phyloP scores from a whole-genome alignment of 2,113 vertebrate species.

The Nestor notabilis region DNA sequence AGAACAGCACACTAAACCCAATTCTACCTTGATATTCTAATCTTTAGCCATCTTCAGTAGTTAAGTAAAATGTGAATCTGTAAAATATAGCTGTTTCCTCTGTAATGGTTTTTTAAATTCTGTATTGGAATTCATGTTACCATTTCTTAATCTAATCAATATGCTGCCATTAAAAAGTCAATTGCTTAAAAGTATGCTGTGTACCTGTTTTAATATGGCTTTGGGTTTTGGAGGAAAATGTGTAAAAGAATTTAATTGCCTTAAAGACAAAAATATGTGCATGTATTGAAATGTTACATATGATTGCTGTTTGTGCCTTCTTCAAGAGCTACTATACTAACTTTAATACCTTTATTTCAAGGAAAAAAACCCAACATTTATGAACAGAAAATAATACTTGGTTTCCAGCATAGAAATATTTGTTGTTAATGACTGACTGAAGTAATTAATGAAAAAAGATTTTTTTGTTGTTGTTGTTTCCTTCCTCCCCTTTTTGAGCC shows the following conservation, averaged over 20 bases:
- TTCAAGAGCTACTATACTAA: neutral
- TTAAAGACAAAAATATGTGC: neutral
- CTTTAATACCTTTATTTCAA: neutral
- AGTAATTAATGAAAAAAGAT: neutral
- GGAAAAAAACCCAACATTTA: neutral
- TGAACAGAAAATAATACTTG: neutral
- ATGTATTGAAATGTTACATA: neutral
- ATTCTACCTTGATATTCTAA: neutral
- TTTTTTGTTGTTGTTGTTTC: neutral
- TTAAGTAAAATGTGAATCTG: neutral
- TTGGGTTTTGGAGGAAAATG: neutral
- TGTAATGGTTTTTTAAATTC: neutral
- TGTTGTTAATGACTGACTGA: neutral
- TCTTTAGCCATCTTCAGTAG: neutral
- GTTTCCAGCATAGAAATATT: neutral
- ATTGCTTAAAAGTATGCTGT: neutral
- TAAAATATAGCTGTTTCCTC: neutral
- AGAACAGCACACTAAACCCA: neutral
- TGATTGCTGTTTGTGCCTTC: neutral
- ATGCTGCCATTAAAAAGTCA: neutral
- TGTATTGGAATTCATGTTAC: neutral
- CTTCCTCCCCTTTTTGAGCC: neutral
- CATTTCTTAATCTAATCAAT: neutral
- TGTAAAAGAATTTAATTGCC: neutral
- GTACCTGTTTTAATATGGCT: neutral